phyloP scores from a whole-genome alignment of 2,113 vertebrate genomes.

The Myrmecophaga tridactyla region DNA sequence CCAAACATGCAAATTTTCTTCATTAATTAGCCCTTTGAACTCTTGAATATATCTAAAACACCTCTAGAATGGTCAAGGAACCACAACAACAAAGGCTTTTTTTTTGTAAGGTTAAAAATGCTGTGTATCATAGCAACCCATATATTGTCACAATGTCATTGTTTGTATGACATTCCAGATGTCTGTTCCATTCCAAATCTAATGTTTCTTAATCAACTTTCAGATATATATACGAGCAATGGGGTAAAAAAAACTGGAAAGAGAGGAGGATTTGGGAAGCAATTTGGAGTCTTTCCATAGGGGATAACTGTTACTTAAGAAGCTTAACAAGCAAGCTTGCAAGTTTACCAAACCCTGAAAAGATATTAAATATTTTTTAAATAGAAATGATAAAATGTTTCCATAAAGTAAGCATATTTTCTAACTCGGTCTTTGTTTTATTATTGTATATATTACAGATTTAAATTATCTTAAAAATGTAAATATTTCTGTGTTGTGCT shows the following conservation, averaged over 20 bases:
- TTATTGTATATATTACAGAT: not conserved
- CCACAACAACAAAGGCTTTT: not conserved
- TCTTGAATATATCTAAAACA: not conserved
- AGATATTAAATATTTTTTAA: not conserved
- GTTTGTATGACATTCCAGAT: not conserved
- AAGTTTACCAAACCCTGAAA: not conserved
- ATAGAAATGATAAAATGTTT: not conserved
- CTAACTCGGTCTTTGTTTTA: not conserved
- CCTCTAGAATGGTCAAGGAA: not conserved
- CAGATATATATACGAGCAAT: fast-evolving
- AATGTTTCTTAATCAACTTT: not conserved
- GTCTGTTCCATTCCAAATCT: not conserved
- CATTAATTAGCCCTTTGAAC: not conserved
- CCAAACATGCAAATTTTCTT: not conserved
- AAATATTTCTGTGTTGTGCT: not conserved
- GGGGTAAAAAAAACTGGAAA: not conserved
- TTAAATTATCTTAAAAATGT: slow-evolving; percentile 34
- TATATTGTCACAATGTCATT: not conserved
- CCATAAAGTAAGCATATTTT: not conserved
- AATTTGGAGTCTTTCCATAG: not conserved
- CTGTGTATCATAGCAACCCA: not conserved
- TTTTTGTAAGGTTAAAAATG: not conserved
- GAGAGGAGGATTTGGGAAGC: not conserved
- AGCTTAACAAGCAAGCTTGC: not conserved
- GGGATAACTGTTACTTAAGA: not conserved